Evolutionary conservation across 2,888 invertebrate species (phyloP).

Genomic region (Drosophila heteroneura): DNA sequence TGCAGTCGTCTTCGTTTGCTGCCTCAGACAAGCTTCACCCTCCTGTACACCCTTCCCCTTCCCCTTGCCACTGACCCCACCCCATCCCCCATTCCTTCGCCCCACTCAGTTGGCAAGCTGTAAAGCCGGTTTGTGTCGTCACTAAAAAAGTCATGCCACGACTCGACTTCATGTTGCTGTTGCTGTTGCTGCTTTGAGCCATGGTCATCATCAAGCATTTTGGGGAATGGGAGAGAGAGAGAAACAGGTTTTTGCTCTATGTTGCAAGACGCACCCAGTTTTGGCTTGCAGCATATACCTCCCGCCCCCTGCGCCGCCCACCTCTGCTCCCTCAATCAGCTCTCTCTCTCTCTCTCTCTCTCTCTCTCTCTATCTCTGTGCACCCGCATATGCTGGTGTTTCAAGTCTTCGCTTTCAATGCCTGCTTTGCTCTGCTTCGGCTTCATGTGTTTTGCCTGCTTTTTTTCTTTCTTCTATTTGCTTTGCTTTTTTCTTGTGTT

Average conservation of each 20-base stretch:
- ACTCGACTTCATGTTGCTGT: conserved; percentile 22
- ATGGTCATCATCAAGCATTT: conserved; percentile 53
- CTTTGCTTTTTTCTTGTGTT: conserved; percentile 30
- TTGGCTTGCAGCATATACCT: conserved; percentile 33
- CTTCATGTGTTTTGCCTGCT: conserved; percentile 23
- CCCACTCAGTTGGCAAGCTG: conserved; percentile 31
- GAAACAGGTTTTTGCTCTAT: conserved; percentile 18
- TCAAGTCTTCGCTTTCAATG: conserved; percentile 73
- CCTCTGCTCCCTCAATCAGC: not conserved
- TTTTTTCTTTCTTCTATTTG: conserved; percentile 16
- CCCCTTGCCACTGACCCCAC: not conserved
- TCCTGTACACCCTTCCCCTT: not conserved
- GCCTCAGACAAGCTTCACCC: conserved; percentile 17
- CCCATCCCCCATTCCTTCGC: not conserved
- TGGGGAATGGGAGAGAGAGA: not conserved
- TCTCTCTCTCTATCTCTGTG: not conserved
- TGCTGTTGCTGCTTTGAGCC: conserved; percentile 39
- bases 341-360: not conserved
- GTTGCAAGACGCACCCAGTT: conserved; percentile 76
- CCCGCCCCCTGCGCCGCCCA: not conserved
- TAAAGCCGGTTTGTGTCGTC: conserved; percentile 78
- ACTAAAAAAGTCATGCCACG: conserved; percentile 63
- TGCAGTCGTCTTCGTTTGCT: conserved; percentile 21
- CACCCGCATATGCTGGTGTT: conserved; percentile 29
- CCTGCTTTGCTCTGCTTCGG: conserved; percentile 63